Percentiles rank a stretch among this genome's conserved stretches.
Evolutionary conservation across 2,113 vertebrate genomes (phyloP).

Genomic region (Nycticryphes semicollaris): DNA sequence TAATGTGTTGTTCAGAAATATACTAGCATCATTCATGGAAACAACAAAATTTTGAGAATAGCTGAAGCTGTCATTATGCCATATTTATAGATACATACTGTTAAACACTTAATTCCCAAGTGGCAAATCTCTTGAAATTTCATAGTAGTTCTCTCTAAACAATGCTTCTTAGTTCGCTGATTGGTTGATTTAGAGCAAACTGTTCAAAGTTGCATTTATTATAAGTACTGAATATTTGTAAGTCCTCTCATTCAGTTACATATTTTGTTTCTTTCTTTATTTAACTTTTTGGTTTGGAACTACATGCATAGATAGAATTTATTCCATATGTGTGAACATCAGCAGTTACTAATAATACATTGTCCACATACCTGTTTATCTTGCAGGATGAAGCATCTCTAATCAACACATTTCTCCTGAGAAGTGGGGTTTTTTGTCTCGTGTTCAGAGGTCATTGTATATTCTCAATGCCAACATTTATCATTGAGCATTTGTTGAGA

Average conservation of each 20-base stretch:
- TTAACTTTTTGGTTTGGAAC: neutral
- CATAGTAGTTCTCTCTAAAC: neutral
- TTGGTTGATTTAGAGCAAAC: neutral
- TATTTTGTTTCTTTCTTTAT: neutral
- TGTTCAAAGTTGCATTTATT: neutral
- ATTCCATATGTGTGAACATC: slow-evolving; percentile 3
- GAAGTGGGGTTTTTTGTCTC: neutral
- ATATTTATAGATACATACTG: neutral
- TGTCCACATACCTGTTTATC: slow-evolving; percentile 15
- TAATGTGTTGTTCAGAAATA: neutral
- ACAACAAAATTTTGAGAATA: neutral
- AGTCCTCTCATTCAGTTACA: neutral
- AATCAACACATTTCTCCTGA: slow-evolving; percentile 37
- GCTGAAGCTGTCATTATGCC: slow-evolving; percentile 6
- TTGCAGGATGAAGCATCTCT: slow-evolving; percentile 38
- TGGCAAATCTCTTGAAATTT: slow-evolving; percentile 8
- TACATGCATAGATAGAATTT: neutral
- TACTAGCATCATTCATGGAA: neutral
- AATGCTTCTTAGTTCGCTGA: neutral
- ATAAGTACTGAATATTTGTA: slow-evolving; percentile 20
- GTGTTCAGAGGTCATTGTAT: slow-evolving; percentile 30
- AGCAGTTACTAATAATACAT: slow-evolving; percentile 30
- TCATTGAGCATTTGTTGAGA: slow-evolving; percentile 48
- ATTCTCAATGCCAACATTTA: slow-evolving; percentile 53
- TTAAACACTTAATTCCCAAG: slow-evolving; percentile 8